Base-by-base conservation (phyloP, 2,888 invertebrate genomes). In the Cinara cedri region DNA sequence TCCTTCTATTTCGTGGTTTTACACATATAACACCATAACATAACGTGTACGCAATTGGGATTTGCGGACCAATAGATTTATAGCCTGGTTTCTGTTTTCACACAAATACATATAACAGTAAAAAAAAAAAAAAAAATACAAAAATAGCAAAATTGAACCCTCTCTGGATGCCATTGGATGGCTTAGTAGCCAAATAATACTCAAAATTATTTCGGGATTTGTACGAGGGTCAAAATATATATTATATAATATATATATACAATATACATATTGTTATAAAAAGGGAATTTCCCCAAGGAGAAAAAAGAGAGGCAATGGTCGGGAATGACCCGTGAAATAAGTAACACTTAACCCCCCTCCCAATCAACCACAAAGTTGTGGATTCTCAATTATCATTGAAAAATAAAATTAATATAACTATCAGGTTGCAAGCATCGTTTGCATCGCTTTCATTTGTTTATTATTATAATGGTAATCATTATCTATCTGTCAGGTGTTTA, bases 31-130 rank as follows among this genome's bases (percentile, higher is more conserved):
- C 75, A 46, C 60, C 49, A 74, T 63, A 74, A 51, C 49, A 68
- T 34, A 60, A 49, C 34, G 60, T n/a, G n/a, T 54, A 42, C 63
- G 21, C 68, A 57, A 49, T 34, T 54, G 76, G 76, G 76, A 78
- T 78, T 78, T 78, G 76, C 68, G 14, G 68, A 21, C 68, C 76
- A 78, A 78, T 78, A 78, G 76, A 78, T 78, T 78, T 78, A 78
- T 78, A 78, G 76, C 68, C 34, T 68, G 76, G 55, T 78, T 68
- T 78, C 49, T 49, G 46, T 68, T 66, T 24, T 55, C 44, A 63
- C 42, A 68, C 68, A 19, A 78, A 68, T 34, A 26, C 6, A 34
- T 34, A 34, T 16, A 54, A 24, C 24, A 46, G 66, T 24, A 46
- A 66, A 55, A 65, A 75, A 66, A 34, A 34, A n/a, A n/a, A n/a